Base-by-base conservation (phyloP, 2,888 invertebrate genomes). In the Listrodromus nycthemerus region DNA sequence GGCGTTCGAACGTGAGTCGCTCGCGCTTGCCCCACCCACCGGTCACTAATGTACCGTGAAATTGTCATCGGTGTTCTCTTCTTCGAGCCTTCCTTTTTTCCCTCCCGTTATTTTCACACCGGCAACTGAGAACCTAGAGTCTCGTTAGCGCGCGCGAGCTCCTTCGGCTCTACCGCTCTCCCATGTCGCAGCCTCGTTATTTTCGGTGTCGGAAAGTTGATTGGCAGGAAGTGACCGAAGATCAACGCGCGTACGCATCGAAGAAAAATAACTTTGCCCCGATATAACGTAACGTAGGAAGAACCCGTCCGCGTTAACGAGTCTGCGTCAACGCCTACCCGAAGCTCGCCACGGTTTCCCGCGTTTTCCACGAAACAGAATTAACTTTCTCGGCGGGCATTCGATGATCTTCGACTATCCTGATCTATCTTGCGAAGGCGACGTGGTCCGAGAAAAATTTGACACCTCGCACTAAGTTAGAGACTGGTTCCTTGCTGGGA, bases 21-120 rank as follows among this genome's bases (percentile, higher is more conserved):
- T 52, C 30, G 71, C 33, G 55, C 45, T 69, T 67, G 84, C 87
- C 86, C 89, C 90, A 88, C 90, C 90, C 88, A 91, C 86, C 76
- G 85, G 77, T 83, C 87, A 86, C 88, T 91, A 92, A 93, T 91
- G 91, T 90, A 90, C 89, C 92, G 91, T 92, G 90, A 93, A 93
- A 93, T 92, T 92, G 91, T 92, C 92, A 89, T 90, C 88, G 87
- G 81, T 66, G 61, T 83, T 86, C 79, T 86, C 86, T 86, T 84
- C 80, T 50, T 61, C 76, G 30, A 16, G 41, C 41, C 41, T 45
- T 73, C 19, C 41, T 58, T 66, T 74, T 80, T 58, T 58, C 24
- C 24, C 58, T 58, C 27, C 27, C 80, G 83, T 87, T 85, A 83
- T 88, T 85, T 86, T 76, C 81, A 74, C 33, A 73, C 65, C 71